A percentile compares a stretch with the other conserved stretches of the same genome.
Evolutionary conservation across 2,113 vertebrate genomes (phyloP).

Genomic region (Triplophysa siluroides): DNA sequence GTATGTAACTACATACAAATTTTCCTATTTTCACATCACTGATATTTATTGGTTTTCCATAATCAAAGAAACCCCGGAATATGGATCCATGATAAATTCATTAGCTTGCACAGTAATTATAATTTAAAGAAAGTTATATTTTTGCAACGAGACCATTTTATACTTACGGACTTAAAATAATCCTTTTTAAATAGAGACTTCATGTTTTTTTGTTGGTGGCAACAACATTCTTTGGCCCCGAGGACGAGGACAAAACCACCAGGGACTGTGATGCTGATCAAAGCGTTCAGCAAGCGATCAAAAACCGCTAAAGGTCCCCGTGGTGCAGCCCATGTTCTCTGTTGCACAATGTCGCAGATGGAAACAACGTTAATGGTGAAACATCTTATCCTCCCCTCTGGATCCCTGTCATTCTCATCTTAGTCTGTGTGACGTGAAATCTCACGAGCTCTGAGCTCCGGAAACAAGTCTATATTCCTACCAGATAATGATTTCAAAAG

Average conservation of each 20-base stretch:
- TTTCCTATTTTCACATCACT: too few relatives aligned
- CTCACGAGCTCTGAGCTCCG: conserved; percentile 35
- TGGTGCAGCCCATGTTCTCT: conserved; percentile 28
- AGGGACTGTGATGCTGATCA: conserved; percentile 56
- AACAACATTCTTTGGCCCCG: conserved; percentile 32
- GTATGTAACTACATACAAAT: too few relatives aligned
- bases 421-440: conserved; percentile 33
- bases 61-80: neutral
- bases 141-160: neutral
- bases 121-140: conserved; percentile 38
- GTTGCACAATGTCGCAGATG: conserved; percentile 33
- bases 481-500: conserved; percentile 59
- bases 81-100: neutral
- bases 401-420: conserved; percentile 49
- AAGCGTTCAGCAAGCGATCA: conserved; percentile 48
- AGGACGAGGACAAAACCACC: conserved; percentile 46
- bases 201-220: neutral
- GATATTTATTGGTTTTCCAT: neutral
- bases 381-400: conserved; percentile 22
- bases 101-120: neutral
- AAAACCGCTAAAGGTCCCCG: conserved; percentile 39
- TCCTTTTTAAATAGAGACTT: neutral
- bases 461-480: conserved; percentile 50
- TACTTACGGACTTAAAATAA: conserved; percentile 5
- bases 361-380: conserved; percentile 38